phyloP scores from a whole-genome alignment of 1,140 invertebrate species.

The Grapholita molesta region DNA sequence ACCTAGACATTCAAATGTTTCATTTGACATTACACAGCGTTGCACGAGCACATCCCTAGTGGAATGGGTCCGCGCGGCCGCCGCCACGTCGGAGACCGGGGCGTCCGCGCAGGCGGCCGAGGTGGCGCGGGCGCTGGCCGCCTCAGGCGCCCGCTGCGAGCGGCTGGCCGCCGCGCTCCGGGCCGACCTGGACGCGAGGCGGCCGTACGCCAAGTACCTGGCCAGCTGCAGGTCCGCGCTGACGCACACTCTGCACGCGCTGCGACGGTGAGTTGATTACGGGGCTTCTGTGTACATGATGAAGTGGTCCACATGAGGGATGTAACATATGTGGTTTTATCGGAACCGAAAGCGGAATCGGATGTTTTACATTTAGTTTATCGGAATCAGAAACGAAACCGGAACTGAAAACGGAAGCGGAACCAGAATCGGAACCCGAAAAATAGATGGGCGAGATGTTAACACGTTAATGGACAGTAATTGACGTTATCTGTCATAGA shows the following conservation, averaged over 20 bases:
- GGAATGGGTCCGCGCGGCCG: constrained; percentile 49
- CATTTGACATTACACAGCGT: too few relatives aligned
- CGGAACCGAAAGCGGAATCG: too few relatives aligned
- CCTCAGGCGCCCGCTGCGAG: constrained; percentile 27
- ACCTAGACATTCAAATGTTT: background rate
- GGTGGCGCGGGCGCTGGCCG: constrained; percentile 43
- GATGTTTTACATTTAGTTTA: too few relatives aligned
- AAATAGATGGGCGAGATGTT: too few relatives aligned
- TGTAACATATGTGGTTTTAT: too few relatives aligned
- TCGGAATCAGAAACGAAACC: too few relatives aligned
- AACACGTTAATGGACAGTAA: too few relatives aligned
- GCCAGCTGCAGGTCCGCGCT: constrained; percentile 85
- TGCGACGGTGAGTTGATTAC: constrained; percentile 78
- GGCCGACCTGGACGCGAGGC: constrained; percentile 52
- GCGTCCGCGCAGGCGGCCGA: constrained; percentile 43
- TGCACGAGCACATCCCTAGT: constrained; percentile 52
- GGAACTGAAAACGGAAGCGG: too few relatives aligned
- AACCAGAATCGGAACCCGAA: too few relatives aligned
- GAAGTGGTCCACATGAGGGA: background rate
- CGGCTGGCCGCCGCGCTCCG: constrained; percentile 55
- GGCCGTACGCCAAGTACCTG: constrained; percentile 86
- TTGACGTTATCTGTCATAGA: too few relatives aligned
- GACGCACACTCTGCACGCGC: constrained; percentile 81
- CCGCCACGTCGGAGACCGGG: constrained; percentile 34
- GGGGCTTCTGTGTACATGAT: constrained; percentile 20